Evolutionary conservation across 2,113 vertebrate genomes (phyloP), one percentile per base, ranked within the genome.

Genomic region (Heptranchias perlo): DNA sequence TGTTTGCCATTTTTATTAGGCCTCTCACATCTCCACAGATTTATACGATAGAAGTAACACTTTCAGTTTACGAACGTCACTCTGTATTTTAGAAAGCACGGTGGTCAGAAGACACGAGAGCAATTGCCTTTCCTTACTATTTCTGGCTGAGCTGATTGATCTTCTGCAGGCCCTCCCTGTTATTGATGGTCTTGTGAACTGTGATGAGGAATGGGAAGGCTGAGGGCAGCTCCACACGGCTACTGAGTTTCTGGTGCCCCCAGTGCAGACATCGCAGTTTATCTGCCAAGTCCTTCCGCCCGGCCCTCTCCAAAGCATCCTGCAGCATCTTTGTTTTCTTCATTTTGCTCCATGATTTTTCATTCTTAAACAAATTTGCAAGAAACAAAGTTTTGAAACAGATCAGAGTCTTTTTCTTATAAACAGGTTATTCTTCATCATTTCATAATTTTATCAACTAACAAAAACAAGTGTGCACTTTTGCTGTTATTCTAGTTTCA

Each of bases 191-290:
- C 96, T 98, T 98, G 95, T 98, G 97, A 52, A 98, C 97, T 0
- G 97, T 98, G 96, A 98, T 98, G 94, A 98, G 97, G 96, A 98
- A 98, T 28, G 97, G 97, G 67, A 98, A 98, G 67, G 97, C 97
- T 3, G 98, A 98, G 2, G 97, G 98, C 28, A 98, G 97, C 96
- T 98, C 97, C 64, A 97, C 97, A 91, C 97, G 97, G 7, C 96
- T 96, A 96, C 97, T 98, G 62, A 97, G 96, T 94, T 98, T 98
- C 97, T 98, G 98, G 62, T 98, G 97, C 44, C 97, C 97, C 97
- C 98, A 97, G 78, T 97, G 97, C 67, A 98, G 97, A 78, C 97
- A 98, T 2, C 96, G 98, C 67, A 98, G 97, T 67, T 96, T 97
- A 96, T 98, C 97, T 39, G 98, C 97, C 84, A 98, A 97, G 82